Evolutionary conservation across 2,797 vertebrate species (phyloP).

Genomic region (Lepilemur ruficaudatus): DNA sequence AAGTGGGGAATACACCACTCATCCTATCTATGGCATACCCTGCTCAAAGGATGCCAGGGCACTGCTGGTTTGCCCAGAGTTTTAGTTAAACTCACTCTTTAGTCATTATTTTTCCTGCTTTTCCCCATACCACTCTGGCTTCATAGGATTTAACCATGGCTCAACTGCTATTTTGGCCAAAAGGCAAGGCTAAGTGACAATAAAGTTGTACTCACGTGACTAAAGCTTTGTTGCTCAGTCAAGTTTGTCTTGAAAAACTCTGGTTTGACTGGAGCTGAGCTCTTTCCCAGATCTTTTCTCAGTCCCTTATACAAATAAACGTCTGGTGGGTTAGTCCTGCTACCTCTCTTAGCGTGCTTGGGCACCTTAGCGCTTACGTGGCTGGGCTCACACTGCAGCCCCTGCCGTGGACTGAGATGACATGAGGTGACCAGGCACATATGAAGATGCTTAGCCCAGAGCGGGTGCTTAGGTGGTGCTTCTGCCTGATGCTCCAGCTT

Average conservation of each 20-base stretch:
- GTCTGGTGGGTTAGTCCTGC: neutral
- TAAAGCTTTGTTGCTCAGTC: neutral
- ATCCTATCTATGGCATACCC: no score
- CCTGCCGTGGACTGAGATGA: neutral
- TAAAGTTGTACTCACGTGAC: neutral
- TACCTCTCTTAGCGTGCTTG: neutral
- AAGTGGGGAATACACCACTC: neutral
- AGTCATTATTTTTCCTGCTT: neutral
- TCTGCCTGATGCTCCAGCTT: neutral
- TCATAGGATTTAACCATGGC: neutral
- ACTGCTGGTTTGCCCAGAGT: neutral
- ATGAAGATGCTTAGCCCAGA: neutral
- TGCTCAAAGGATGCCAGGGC: neutral
- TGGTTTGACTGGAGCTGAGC: neutral
- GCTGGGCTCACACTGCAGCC: fast-evolving
- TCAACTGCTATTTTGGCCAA: neutral
- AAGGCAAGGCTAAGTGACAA: neutral
- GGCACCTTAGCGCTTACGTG: neutral
- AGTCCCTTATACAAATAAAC: neutral
- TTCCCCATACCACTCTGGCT: neutral
- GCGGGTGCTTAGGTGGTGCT: neutral
- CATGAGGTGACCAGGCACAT: neutral
- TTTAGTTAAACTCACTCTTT: neutral
- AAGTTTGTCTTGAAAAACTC: neutral
- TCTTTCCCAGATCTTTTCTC: neutral